Base-by-base conservation (phyloP, 2,113 vertebrate genomes). In the Recurvirostra avosetta region DNA sequence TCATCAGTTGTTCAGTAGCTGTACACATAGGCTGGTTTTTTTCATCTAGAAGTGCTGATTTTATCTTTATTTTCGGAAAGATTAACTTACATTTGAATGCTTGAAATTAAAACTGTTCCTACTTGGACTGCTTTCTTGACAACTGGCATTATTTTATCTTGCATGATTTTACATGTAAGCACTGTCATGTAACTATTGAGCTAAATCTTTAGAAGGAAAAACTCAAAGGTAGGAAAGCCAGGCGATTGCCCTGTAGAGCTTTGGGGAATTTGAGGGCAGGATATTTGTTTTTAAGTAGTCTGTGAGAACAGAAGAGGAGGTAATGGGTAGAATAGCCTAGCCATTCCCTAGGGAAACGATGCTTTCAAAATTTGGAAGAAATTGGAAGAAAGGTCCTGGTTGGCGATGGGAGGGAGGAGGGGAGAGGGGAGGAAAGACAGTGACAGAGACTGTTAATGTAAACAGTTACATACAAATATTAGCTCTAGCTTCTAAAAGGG, bases 1-100 rank as follows among this genome's bases (percentile, higher is more conserved):
- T 52, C 90, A 91, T 89, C 94, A 80, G 94, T 96, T 97, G 96
- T 96, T 93, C 71, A 40, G 87, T 89, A 66, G 67, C 73, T 88
- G 71, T 85, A 59, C 85, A 72, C 27, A 92, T 19, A 30, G 23
- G 14, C 41, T n/a, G n/a, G 26, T 88, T 74, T 78, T 78, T 74
- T 73, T 56, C 67, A 92, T 95, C 73, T 43, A 63, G 80, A 93
- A 97, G 67, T 95, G 94, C 93, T 97, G 94, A 97, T 96, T 95
- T 97, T 85, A 78, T 96, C 79, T 96, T 80, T 94, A 89, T 97
- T 97, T 97, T 91, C 50, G 82, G 77, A 82, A 92, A 92, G 65
- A 88, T 91, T 59, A 81, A 34, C 73, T 72, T 65, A 29, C 29
- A 68, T 92, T 84, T 91, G 73, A 87, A 92, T 86, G 70, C 58